Evolutionary conservation across 2,113 vertebrate species (phyloP).

Genomic region (Alectura lathami): DNA sequence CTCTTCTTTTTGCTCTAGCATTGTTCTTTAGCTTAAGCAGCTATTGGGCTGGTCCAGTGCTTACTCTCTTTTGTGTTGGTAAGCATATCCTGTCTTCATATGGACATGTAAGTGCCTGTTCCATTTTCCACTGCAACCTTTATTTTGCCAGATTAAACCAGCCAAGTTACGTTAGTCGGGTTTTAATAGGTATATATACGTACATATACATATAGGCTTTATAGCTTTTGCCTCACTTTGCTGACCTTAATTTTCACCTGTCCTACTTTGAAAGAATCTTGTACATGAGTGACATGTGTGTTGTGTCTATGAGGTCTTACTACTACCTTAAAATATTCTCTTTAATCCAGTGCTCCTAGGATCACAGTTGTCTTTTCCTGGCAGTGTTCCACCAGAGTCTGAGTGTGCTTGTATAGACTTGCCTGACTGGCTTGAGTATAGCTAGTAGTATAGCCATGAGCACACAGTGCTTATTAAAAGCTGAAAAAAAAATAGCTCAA

Average conservation of each 20-base stretch:
- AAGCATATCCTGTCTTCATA: neutral
- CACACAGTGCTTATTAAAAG: conserved; percentile 8
- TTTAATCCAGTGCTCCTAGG: neutral
- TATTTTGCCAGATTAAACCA: neutral
- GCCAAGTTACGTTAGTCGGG: neutral
- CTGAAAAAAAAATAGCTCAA: conserved; percentile 3
- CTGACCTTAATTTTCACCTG: neutral
- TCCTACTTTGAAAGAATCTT: neutral
- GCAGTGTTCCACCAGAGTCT: neutral
- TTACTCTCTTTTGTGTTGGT: neutral
- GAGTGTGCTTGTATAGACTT: neutral
- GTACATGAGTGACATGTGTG: neutral
- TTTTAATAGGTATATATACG: no score
- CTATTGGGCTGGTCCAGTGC: neutral
- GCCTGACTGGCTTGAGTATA: conserved; percentile 3
- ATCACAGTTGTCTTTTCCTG: neutral
- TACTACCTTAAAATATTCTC: conserved; percentile 9
- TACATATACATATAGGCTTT: no score
- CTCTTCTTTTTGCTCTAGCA: neutral
- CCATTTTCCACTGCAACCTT: neutral
- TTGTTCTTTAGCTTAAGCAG: neutral
- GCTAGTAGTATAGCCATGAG: neutral
- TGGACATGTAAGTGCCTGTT: neutral
- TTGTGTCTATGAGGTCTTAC: neutral
- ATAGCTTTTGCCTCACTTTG: neutral